phyloP scores from a whole-genome alignment of 2,113 vertebrate species.

The Spea multiplicata region DNA sequence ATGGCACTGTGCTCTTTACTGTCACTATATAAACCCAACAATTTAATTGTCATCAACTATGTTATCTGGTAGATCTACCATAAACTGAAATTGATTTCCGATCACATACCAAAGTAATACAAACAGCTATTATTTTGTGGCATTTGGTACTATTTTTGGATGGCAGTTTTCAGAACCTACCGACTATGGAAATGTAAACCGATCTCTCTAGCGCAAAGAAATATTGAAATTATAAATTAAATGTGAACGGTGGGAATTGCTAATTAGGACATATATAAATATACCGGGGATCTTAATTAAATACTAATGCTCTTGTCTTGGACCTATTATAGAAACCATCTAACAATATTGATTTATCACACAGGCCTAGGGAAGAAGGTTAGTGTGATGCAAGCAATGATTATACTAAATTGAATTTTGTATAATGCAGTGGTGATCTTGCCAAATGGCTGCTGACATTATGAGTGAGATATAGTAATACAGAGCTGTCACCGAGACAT shows the following conservation, averaged over 20 bases:
- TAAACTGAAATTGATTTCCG: no score
- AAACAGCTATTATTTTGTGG: no score
- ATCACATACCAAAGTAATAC: no score
- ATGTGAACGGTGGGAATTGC: background rate
- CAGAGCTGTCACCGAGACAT: background rate
- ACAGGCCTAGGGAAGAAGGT: background rate
- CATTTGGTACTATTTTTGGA: no score
- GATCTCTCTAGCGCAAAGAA: no score
- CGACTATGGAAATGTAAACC: no score
- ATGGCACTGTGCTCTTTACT: no score
- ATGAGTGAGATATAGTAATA: background rate
- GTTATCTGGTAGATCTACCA: no score
- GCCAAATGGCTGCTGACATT: background rate
- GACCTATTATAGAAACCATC: background rate
- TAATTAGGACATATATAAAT: background rate
- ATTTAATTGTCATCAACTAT: no score
- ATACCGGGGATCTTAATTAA: background rate
- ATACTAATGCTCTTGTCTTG: background rate
- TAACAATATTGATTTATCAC: conserved; percentile 3
- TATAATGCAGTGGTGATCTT: background rate
- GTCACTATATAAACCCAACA: no score
- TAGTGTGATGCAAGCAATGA: background rate
- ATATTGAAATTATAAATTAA: background rate
- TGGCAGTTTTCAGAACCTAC: no score
- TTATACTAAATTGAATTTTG: background rate